Evolutionary conservation across 2,888 invertebrate species (phyloP), one percentile per base, ranked within the genome.

Genomic region (Caprella mutica): DNA sequence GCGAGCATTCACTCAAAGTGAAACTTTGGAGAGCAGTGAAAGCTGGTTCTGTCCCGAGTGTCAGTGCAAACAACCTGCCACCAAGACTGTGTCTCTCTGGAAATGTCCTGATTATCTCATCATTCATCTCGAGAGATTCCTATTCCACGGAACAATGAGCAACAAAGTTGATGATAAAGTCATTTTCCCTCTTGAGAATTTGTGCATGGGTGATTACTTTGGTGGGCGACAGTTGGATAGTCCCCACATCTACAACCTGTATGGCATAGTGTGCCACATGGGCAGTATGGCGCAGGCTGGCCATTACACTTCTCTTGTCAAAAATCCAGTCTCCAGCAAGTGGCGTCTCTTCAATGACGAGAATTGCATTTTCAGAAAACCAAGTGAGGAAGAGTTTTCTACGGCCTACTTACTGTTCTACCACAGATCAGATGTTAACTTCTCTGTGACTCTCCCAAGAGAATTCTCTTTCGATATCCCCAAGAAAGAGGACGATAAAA

Each of bases 21-120:
- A 81, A 71, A 74, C 75, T 40, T 70, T 81, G 67, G 81, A 81
- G 69, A 79, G 80, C 66, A 77, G 79, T 67, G 81, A 81, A 70
- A 80, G 80, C 3, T 81, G 81, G 81, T 80, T 75, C 70, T 81
- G 81, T 70, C 80, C 81, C 2, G 73, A 74, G 58, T 81, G 81
- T 68, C 74, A 77, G 67, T 73, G 75, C 59, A 80, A 80, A 68
- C 80, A 79, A 67, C 77, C 78, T 69, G 81, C 81, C 27, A 78
- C 78, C 50, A 81, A 81, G 69, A 80, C 80, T n/a, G 73, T 81
- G 56, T 77, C 80, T 8, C 78, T 81, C 50, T 80, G 80, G 75
- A 74, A 78, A 64, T 80, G 78, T 69, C 81, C 81, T 4, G 77
- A 80, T 70, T 80, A 77, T 68, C 76, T 81, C 33, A 80, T 81